Evolutionary conservation across 2,797 vertebrate genomes (phyloP), one percentile per base, ranked within the genome.

Genomic region (Clarias laeviceps): DNA sequence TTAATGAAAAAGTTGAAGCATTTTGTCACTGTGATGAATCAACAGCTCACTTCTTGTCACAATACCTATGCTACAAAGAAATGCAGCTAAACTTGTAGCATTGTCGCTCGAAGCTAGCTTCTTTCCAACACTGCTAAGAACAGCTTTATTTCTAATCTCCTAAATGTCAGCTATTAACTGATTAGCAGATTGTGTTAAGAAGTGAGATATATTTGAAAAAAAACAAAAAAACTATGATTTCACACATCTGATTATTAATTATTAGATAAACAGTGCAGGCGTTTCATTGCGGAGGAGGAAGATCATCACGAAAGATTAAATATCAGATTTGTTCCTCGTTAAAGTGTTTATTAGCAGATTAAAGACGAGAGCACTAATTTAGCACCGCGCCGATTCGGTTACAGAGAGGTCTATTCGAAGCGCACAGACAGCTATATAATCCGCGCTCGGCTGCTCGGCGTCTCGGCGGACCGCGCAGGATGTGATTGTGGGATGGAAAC

Each of bases 351-450:
- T 65, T 50, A 66, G 6, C 40, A 54, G 40, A 27, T 40, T 85
- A 77, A 74, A 86, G 84, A 78, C 9, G 85, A 90, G 88, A 20
- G 86, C 65, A 85, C 78, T 86, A 59, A 87, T 89, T 88, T 89
- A 24, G 29, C 61, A 78, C 57, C 37, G 80, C 29, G 83, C 69
- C 54, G 74, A 78, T 20, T 68, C 86, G 89, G 88, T 86, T 81
- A 83, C 86, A 86, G 85, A 77, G 80, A 87, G 89, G 86, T 91
- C 91, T 93, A 90, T 93, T 93, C 92, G 82, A 82, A 85, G 86
- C 78, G 56, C 81, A 74, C 88, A 92, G 90, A 90, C 90, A 90
- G 91, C 91, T 89, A 90, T 91, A 79, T 93, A 91, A 94, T 94
- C 91, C 91, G 88, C 93, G 90, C 91, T 40, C 89, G 91, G 86